Percentiles rank a stretch among this genome's conserved stretches.
Conservation (phyloP, 2,113 vertebrate species). For the Thunnus thynnus region DNA sequence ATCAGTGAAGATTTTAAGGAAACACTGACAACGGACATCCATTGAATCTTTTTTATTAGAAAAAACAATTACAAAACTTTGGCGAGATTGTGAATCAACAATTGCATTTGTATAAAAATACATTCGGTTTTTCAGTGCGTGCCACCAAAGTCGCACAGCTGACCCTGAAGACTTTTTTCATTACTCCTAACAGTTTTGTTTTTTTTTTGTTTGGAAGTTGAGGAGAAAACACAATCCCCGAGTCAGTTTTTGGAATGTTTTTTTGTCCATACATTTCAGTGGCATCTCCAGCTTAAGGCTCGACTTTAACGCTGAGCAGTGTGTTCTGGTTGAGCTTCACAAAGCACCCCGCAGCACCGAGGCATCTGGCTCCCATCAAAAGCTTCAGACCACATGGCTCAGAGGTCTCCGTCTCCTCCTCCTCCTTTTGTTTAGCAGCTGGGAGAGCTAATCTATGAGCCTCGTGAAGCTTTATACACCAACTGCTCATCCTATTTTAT, state of each 20-base stretch:
- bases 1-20: conserved; percentile 17
- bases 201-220: conserved; percentile 73
- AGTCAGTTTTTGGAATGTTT: conserved; percentile 83
- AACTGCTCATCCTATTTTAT: conserved; percentile 48
- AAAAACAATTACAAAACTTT: conserved; percentile 79
- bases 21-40: conserved; percentile 32
- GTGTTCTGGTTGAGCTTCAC: conserved; percentile 40
- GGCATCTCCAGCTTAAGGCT: conserved; percentile 71
- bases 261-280: conserved; percentile 66
- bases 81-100: conserved; percentile 70
- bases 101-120: conserved; percentile 80
- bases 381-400: conserved; percentile 53
- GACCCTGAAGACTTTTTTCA: conserved; percentile 75
- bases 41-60: conserved; percentile 70
- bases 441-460: conserved; percentile 50
- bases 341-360: conserved; percentile 43
- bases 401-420: conserved; percentile 35
- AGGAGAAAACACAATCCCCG: conserved; percentile 65
- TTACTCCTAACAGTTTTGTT: conserved; percentile 39
- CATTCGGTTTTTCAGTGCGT: conserved; percentile 73
- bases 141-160: conserved; percentile 60
- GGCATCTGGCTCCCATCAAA: conserved; percentile 68
- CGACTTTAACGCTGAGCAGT: conserved; percentile 27
- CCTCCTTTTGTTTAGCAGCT: conserved; percentile 55
- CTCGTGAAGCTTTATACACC: conserved; percentile 48